Base-by-base conservation (phyloP, 2,888 invertebrate species). In the Macropis europaea region DNA sequence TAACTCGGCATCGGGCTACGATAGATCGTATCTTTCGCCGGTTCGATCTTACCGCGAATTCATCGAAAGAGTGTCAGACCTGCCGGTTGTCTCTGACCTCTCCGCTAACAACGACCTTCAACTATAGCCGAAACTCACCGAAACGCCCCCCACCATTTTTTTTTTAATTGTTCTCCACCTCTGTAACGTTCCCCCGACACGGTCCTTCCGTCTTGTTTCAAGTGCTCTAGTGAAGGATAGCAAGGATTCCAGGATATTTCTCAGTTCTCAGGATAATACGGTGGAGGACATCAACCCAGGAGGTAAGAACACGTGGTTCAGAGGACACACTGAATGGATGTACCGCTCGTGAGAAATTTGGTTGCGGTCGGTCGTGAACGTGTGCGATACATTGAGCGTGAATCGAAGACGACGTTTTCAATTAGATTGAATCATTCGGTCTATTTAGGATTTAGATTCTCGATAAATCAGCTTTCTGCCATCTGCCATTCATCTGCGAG, bases 1-100 rank as follows among this genome's bases (percentile, higher is more conserved):
- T 85, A 86, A 88, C 86, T 87, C 86, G 86, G 87, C 89, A 84
- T 87, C 87, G 83, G 88, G 78, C 87, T 85, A 87, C 85, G 88
- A 87, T 86, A 89, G 89, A 89, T 88, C 85, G 85, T 85, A 86
- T 86, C 86, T 66, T 56, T 38, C 62, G 71, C 48, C 82, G 77
- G 76, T 84, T 82, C 85, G 86, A 86, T 84, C 81, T 69, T 61
- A 52, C 69, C 76, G 79, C 64, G 56, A 43, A 68, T 64, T 32
- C 64, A 57, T 68, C 67, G 40, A 42, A 34, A 50, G 60, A 66
- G 62, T 61, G 56, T 38, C 53, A 45, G 56, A 3, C 19, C 66
- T 26, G 30, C 43, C 40, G 42, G 42, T 24, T 48, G 47, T 32
- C 43, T 17, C 15, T 34, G 57, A 42, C 52, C 47, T 26, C 24